These are phyloP conservation scores for Knipowitschia caucasica DNA, from an alignment of 2,797 vertebrate species.

Conservation along the genomic window DNA sequence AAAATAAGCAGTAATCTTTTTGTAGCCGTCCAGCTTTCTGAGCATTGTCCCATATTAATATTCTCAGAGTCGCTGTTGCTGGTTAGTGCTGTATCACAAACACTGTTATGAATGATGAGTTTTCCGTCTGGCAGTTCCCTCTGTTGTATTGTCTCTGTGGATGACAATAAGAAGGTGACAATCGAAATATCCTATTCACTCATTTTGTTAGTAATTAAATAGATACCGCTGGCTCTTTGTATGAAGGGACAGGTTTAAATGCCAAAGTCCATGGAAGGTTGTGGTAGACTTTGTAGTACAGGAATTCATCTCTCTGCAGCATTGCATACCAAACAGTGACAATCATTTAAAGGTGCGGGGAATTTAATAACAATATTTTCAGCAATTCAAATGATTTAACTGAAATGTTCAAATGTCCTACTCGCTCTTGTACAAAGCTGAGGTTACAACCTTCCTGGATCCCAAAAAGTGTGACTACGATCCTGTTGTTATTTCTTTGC, in stretches of 20 bases:
- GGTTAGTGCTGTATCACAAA: conserved; percentile 63
- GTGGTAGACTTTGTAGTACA: background rate
- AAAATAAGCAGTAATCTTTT: conserved; percentile 45
- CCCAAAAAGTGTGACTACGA: conserved; percentile 8
- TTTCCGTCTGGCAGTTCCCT: conserved; percentile 49
- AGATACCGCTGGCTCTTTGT: background rate
- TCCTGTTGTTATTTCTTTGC: conserved; percentile 1
- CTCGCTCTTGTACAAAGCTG: background rate
- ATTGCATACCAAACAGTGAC: too few relatives aligned
- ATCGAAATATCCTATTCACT: conserved; percentile 1
- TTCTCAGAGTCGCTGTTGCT: conserved; percentile 28
- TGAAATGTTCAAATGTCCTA: background rate
- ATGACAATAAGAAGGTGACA: conserved; percentile 23
- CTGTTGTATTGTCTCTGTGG: conserved; percentile 57
- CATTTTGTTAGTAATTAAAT: conserved; percentile 3
- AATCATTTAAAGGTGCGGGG: too few relatives aligned
- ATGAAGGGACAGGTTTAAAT: background rate
- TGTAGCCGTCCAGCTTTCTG: conserved; percentile 53
- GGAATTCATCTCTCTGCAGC: background rate
- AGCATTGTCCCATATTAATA: conserved; percentile 35
- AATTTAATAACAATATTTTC: too few relatives aligned
- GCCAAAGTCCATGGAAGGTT: background rate
- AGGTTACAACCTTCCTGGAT: background rate
- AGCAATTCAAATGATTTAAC: background rate
- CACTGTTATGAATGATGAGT: conserved; percentile 56